Evolutionary conservation across 2,888 invertebrate genomes (phyloP), one percentile per base, ranked within the genome.

Genomic region (Cheilosia grossa): DNA sequence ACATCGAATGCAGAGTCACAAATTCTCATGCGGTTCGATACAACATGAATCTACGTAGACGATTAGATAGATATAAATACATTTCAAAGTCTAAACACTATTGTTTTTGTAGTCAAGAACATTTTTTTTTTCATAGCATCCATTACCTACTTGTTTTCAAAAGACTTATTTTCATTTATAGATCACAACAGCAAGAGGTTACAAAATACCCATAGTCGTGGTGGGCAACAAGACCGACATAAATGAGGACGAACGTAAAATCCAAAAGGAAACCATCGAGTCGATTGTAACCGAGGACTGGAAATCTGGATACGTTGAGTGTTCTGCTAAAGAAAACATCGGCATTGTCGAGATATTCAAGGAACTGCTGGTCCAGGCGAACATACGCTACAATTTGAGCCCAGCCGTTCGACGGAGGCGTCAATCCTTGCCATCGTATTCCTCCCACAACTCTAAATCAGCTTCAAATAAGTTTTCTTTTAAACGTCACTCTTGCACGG

Each of bases 191-290:
- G 87, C 88, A 5, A 93, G 93, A 87, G 93, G 93, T 51, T 89
- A 89, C 51, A 88, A 89, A 40, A 92, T 95, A 17, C 96, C 96
- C 0, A 94, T 95, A 86, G 95, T 96, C 33, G 93, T 96, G 19
- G 95, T 95, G 9, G 95, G 94, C 49, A 96, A 95, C 90, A 96
- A 96, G 90, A 92, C 93, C 56, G 96, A 96, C 89, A 89, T 94
- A 15, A 90, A 91, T 40, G 91, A 91, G 40, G 89, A 90, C 37
- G 89, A 90, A 58, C 88, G 91, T 24, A 89, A 91, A 87, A 91
- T 92, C 27, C 87, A 90, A 6, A 88, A 89, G 42, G 92, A 92
- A 85, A 90, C 92, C 2, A 91, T 92, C 1, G 92, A 91, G 79
- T 89, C 90, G 51, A 89, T 93, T 47, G 93, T 93, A 2, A 91